phyloP scores from a whole-genome alignment of 2,113 vertebrate species.

The Cercopithecus mona region DNA sequence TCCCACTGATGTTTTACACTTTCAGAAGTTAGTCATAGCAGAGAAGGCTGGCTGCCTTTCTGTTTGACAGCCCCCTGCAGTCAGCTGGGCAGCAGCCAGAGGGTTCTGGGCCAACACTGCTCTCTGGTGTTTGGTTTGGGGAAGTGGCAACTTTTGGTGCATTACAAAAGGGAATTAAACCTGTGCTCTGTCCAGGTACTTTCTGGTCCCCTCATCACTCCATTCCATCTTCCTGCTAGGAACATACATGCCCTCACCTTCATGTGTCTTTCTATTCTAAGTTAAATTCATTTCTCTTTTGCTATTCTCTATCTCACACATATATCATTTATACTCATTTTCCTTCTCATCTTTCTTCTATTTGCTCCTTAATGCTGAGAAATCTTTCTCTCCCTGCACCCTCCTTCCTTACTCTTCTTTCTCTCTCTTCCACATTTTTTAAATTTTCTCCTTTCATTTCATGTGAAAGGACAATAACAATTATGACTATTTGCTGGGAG shows the following conservation, averaged over 20 bases:
- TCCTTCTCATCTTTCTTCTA: background rate
- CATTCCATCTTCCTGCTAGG: background rate
- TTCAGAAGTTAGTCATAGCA: background rate
- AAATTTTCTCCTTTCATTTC: background rate
- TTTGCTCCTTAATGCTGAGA: background rate
- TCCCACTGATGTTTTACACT: background rate
- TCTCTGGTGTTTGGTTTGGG: conserved; percentile 18
- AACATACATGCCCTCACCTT: background rate
- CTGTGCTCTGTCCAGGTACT: background rate
- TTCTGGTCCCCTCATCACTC: no score
- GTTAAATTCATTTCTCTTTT: background rate
- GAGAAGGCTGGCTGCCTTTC: background rate
- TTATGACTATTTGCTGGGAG: background rate
- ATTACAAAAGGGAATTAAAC: background rate
- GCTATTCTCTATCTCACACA: background rate
- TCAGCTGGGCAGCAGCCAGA: background rate
- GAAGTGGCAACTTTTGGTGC: background rate
- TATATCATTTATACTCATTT: background rate
- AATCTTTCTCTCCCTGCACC: background rate
- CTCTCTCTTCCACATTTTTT: background rate
- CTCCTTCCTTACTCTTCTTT: background rate
- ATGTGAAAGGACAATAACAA: background rate
- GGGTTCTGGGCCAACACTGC: background rate
- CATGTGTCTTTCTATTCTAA: background rate
- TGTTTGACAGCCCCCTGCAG: background rate